Evolutionary conservation across 2,888 invertebrate genomes (phyloP).

Genomic region (Artemia sinica): DNA sequence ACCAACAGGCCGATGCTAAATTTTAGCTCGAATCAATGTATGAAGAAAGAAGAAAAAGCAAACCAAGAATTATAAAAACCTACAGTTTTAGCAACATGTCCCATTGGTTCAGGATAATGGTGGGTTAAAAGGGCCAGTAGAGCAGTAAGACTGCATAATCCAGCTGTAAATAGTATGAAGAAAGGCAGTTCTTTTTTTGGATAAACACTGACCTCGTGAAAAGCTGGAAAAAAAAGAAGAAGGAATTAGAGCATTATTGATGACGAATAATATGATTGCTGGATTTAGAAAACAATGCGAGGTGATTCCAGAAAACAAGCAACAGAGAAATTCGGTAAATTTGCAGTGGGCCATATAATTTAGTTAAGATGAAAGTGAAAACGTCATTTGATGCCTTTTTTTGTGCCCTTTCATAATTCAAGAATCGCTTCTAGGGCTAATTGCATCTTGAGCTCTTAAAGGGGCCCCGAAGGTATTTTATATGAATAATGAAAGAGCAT

Average conservation of each 20-base stretch:
- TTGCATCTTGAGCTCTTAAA: too few species aligned
- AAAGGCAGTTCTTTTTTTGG: slow-evolving; percentile 82
- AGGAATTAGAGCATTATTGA: neutral
- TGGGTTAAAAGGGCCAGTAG: slow-evolving; percentile 68
- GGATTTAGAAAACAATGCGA: too few species aligned
- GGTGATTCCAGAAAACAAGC: too few species aligned
- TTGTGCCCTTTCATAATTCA: too few species aligned
- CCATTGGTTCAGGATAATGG: slow-evolving; percentile 80
- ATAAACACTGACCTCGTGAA: slow-evolving; percentile 79
- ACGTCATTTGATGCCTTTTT: too few species aligned
- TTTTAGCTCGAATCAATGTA: neutral
- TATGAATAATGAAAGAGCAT: too few species aligned
- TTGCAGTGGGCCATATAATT: too few species aligned
- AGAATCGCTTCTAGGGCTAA: too few species aligned
- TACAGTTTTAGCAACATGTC: slow-evolving; percentile 54
- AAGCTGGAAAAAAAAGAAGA: slow-evolving; percentile 36
- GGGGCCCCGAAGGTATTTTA: too few species aligned
- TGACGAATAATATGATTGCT: too few species aligned
- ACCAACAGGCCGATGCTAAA: slow-evolving; percentile 21
- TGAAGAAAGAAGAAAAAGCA: neutral
- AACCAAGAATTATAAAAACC: slow-evolving; percentile 20
- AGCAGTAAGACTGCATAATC: slow-evolving; percentile 77
- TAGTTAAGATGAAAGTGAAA: too few species aligned
- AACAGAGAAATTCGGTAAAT: too few species aligned
- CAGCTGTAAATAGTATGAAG: slow-evolving; percentile 78